These are phyloP conservation scores for Dione vanillae DNA, from an alignment of 2,888 invertebrate species.

Conservation along the genomic window DNA sequence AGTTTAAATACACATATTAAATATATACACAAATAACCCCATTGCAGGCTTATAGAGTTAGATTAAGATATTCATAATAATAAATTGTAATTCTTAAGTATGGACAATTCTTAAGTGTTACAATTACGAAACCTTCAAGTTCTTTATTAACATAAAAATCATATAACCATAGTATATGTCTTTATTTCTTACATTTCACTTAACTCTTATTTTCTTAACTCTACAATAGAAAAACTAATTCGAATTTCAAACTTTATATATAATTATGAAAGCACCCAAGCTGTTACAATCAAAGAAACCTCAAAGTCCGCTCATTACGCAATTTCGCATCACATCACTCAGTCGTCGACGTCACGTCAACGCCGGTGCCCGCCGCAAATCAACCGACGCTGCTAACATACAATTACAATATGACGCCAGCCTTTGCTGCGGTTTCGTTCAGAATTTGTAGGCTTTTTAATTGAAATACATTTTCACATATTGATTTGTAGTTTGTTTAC, in stretches of 20 bases:
- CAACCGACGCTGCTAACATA: constrained; percentile 54
- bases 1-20: too few relatives aligned
- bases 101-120: too few relatives aligned
- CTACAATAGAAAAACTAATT: background rate
- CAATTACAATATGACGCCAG: constrained; percentile 56
- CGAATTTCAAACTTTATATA: background rate
- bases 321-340: constrained; percentile 45
- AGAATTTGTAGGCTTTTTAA: constrained; percentile 32
- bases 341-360: constrained; percentile 54
- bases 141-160: too few relatives aligned
- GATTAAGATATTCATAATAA: too few relatives aligned
- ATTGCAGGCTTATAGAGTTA: too few relatives aligned
- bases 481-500: background rate
- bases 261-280: constrained; percentile 11
- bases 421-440: constrained; percentile 45
- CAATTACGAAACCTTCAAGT: too few relatives aligned
- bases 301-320: constrained; percentile 44
- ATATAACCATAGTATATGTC: too few relatives aligned
- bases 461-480: constrained; percentile 15
- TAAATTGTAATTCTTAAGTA: too few relatives aligned
- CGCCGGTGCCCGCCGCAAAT: constrained; percentile 58
- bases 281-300: constrained; percentile 35
- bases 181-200: too few relatives aligned
- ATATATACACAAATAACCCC: too few relatives aligned
- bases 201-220: background rate